Evolutionary conservation across 53 echinoderm and acorn worm genomes (phyloP).

Genomic region (Luidia sarsii): DNA sequence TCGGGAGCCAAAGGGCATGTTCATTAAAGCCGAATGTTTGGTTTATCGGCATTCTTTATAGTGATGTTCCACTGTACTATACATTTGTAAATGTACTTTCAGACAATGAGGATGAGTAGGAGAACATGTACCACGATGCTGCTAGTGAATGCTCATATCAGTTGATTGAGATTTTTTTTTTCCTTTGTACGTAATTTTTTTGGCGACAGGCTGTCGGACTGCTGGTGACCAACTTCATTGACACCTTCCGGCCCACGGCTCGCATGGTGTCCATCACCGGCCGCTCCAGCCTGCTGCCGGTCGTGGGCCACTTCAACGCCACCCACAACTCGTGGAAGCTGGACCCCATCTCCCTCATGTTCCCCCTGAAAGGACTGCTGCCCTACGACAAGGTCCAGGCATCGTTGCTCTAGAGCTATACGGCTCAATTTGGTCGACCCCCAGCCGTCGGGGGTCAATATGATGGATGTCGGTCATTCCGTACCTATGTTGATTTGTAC

Average conservation of each 20-base stretch:
- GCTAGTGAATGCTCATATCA: neutral
- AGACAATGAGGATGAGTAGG: neutral
- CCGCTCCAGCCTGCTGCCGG: slow-evolving; percentile 73
- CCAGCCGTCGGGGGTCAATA: no score
- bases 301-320: slow-evolving; percentile 90
- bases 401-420: no score
- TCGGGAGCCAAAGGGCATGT: no score
- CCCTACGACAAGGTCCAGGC: slow-evolving; percentile 98
- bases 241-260: slow-evolving; percentile 88
- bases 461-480: no score
- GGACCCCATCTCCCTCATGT: slow-evolving; percentile 79
- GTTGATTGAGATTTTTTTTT: neutral
- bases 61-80: no score
- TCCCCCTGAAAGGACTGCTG: slow-evolving; percentile 82
- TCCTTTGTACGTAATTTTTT: neutral
- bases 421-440: no score
- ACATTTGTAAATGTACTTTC: no score
- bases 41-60: no score
- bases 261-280: slow-evolving; percentile 88
- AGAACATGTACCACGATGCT: neutral
- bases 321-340: slow-evolving; percentile 94
- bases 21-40: no score
- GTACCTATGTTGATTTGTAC: no score
- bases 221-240: slow-evolving; percentile 83
- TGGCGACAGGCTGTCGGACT: slow-evolving; percentile 69